phyloP scores from a whole-genome alignment of 92 coral and sea anemone species.

The Phenganax subtilis region DNA sequence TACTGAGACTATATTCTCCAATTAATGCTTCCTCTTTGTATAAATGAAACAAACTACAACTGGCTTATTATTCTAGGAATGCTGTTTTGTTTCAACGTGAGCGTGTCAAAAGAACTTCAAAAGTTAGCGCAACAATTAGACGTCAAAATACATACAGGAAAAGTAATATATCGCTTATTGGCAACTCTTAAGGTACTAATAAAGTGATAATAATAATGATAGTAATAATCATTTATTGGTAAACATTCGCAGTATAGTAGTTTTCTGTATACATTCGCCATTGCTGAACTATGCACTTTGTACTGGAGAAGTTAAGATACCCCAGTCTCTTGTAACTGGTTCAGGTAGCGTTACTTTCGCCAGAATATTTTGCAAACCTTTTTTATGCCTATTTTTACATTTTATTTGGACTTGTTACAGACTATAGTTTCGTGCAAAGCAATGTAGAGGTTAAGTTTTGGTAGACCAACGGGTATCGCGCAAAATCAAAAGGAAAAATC shows the following conservation, averaged over 20 bases:
- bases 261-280: too few species aligned
- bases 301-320: not conserved
- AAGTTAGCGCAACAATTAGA: slow-evolving; percentile 70
- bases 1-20: not conserved
- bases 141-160: slow-evolving; percentile 65
- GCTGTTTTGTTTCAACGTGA: slow-evolving; percentile 82
- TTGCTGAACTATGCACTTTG: not conserved
- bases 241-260: too few species aligned
- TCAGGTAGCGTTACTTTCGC: too few species aligned
- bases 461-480: too few species aligned
- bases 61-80: slow-evolving; percentile 49
- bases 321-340: too few species aligned
- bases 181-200: slow-evolving; percentile 72
- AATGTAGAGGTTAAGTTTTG: too few species aligned
- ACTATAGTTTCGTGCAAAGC: too few species aligned
- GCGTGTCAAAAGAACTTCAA: slow-evolving; percentile 69
- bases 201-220: not conserved
- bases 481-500: too few species aligned
- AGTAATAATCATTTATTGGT: not conserved
- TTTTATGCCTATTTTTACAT: too few species aligned
- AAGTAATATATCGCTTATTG: slow-evolving; percentile 76
- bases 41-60: not conserved
- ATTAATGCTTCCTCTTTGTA: not conserved
- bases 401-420: too few species aligned
- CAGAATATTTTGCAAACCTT: too few species aligned